phyloP scores from a whole-genome alignment of 2,888 invertebrate genomes.

The Eulithis prunata region DNA sequence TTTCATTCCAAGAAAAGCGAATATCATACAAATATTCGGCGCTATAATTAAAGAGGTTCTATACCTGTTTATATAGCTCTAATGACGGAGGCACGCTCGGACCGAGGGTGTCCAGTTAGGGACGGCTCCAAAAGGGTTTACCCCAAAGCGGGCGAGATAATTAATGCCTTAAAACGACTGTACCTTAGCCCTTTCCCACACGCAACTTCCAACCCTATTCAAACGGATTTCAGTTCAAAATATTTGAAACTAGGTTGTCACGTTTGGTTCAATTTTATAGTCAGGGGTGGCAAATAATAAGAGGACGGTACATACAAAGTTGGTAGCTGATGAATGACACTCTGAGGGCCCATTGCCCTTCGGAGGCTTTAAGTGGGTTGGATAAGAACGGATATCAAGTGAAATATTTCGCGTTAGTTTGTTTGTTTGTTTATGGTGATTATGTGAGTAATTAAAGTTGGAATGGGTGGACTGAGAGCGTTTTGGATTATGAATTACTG shows the following conservation, averaged over 20 bases:
- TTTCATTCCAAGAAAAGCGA: constrained; percentile 27
- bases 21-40: constrained; percentile 56
- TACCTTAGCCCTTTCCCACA: constrained; percentile 50
- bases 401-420: constrained; percentile 70
- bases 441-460: constrained; percentile 66
- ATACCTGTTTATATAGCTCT: constrained; percentile 76
- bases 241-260: constrained; percentile 43
- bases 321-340: constrained; percentile 83
- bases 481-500: constrained; percentile 40
- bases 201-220: constrained; percentile 47
- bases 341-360: constrained; percentile 83
- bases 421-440: constrained; percentile 57
- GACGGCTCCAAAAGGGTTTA: constrained; percentile 81
- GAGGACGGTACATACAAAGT: constrained; percentile 81
- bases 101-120: constrained; percentile 79
- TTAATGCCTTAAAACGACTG: constrained; percentile 79
- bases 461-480: constrained; percentile 53
- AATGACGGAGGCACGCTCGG: constrained; percentile 76
- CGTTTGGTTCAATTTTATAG: constrained; percentile 81
- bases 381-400: constrained; percentile 82
- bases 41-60: constrained; percentile 67
- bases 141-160: constrained; percentile 79
- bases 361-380: constrained; percentile 81
- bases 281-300: constrained; percentile 80
- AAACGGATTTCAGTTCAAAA: constrained; percentile 43